These are phyloP conservation scores for Ascidia mentula DNA, from an alignment of 23 tunicate genomes.

Conservation along the genomic window DNA sequence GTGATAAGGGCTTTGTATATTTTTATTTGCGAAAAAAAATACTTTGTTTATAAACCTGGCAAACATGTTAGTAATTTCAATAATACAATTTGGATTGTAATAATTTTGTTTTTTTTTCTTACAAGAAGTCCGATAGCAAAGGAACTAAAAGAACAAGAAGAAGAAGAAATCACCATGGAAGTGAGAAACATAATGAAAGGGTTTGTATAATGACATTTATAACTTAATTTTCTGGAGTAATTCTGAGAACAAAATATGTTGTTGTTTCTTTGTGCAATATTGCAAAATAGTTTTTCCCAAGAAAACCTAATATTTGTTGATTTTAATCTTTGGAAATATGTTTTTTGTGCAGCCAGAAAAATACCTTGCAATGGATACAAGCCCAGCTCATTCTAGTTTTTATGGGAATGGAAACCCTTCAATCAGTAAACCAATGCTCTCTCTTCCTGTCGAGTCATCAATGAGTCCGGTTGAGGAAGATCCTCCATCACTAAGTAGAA, in stretches of 20 bases:
- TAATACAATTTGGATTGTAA: neutral
- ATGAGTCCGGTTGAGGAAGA: neutral
- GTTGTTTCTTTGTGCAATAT: constrained; percentile 10
- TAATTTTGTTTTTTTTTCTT: neutral
- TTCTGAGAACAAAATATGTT: neutral
- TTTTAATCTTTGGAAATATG: neutral
- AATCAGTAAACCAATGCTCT: neutral
- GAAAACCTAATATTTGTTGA: neutral
- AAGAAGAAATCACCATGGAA: constrained; percentile 17
- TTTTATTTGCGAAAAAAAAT: no score
- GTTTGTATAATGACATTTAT: neutral
- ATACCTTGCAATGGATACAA: neutral
- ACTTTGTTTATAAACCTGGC: no score
- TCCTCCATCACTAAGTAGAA: neutral
- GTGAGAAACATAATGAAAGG: neutral
- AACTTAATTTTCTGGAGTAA: no score
- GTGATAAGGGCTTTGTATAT: no score
- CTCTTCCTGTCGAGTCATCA: neutral
- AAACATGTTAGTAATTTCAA: no score
- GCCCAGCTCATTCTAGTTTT: neutral
- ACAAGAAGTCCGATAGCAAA: constrained; percentile 28
- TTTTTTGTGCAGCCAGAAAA: neutral
- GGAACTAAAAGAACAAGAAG: constrained; percentile 35
- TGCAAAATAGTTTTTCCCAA: neutral
- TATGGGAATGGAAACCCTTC: neutral